Percentiles rank a stretch among this genome's conserved stretches.
These are phyloP conservation scores for Echinometra lucunter DNA, from an alignment of 53 echinoderm and acorn worm species.

Conservation along the genomic window DNA sequence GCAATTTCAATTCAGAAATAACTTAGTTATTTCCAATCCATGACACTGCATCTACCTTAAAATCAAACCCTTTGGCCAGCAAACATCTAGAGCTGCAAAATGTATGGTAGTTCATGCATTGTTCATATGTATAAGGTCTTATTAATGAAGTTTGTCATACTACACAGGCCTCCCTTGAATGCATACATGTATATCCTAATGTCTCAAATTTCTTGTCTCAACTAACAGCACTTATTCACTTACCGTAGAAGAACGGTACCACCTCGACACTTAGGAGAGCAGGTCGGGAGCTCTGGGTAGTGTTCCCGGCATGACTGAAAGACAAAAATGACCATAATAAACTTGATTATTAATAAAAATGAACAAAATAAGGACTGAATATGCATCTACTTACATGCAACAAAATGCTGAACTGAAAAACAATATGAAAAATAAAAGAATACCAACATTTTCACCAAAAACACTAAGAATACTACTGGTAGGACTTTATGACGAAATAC, in stretches of 20 bases:
- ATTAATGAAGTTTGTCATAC: constrained; percentile 11
- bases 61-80: neutral
- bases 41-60: neutral
- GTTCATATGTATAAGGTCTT: neutral
- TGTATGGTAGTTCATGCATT: neutral
- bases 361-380: neutral
- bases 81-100: neutral
- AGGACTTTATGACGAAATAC: neutral
- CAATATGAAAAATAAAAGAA: neutral
- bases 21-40: neutral
- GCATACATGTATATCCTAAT: constrained; percentile 4
- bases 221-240: constrained; percentile 60
- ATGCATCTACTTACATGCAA: neutral
- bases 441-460: neutral
- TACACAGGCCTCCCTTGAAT: neutral
- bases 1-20: no score
- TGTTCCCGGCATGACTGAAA: constrained; percentile 77
- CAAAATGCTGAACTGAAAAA: neutral
- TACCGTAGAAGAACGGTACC: constrained; percentile 98
- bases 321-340: neutral
- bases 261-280: constrained; percentile 92
- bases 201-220: neutral
- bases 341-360: neutral
- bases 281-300: constrained; percentile 77
- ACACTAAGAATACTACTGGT: neutral